Evolutionary conservation across 2,113 vertebrate genomes (phyloP).

Genomic region (Nesoenas mayeri): DNA sequence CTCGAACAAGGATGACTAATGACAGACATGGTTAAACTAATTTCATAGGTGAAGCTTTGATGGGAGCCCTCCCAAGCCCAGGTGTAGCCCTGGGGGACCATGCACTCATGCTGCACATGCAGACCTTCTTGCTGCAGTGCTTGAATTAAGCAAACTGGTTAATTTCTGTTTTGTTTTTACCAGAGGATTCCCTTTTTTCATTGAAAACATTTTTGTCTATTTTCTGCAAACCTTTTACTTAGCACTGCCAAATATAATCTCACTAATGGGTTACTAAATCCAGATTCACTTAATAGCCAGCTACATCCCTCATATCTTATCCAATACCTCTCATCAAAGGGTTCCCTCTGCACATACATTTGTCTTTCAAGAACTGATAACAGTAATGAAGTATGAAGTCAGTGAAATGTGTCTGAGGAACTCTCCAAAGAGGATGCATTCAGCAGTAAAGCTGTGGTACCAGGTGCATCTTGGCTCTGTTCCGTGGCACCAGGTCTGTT

Average conservation of each 20-base stretch:
- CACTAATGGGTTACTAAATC: background rate
- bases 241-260: background rate
- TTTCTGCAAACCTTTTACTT: background rate
- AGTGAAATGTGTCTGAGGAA: background rate
- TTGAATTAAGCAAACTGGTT: background rate
- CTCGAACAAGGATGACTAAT: slow-evolving; percentile 8
- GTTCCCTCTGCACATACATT: background rate
- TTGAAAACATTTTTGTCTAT: background rate
- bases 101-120: background rate
- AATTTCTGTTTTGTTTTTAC: background rate
- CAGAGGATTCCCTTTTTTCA: background rate
- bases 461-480: background rate
- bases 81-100: background rate
- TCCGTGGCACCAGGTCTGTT: too few relatives aligned
- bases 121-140: background rate
- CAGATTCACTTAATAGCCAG: background rate
- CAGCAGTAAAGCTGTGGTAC: too few relatives aligned
- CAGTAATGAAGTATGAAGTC: background rate
- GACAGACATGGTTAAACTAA: slow-evolving; percentile 18
- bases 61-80: background rate
- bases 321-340: background rate
- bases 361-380: background rate
- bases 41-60: background rate
- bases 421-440: background rate
- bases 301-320: background rate